Evolutionary conservation across 2,113 vertebrate species (phyloP), one percentile per base, ranked within the genome.

Genomic region (Xyrauchen texanus): DNA sequence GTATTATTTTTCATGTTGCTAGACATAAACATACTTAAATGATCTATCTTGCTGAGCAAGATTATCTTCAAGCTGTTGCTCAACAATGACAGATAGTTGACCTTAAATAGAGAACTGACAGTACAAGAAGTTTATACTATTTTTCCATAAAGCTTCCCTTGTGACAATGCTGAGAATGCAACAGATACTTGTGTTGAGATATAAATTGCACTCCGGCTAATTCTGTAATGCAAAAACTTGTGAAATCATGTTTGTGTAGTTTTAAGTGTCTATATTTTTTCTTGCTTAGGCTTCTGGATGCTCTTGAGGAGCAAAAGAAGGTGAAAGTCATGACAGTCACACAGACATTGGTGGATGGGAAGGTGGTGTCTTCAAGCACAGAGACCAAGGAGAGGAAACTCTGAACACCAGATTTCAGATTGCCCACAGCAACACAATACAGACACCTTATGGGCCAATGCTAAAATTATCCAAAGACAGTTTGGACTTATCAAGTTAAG

Each of bases 251-350:
- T 44, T 55, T 2, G 5, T 13, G 7, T 58, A n/a, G 5, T 58
- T 58, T 58, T 15, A 7, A 4, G 15, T 7, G 5, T 58, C 13
- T 58, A n/a, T 58, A n/a, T 58, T 3, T 0, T 72, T 13, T 47
- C 21, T 34, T 34, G 21, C 21, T 34, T 71, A 94, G 93, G 74
- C 90, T 93, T 8, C 88, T 94, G 89, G 93, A 91, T 2, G 87
- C 67, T 76, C 71, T 85, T 80, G 34, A 81, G 53, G 87, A 88
- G 9, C 83, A 92, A 84, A 89, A 91, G 74, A 74, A 76, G 67
- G 67, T 89, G 3, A 96, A 93, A 86, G 92, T 99, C 85, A 96
- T 91, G 91, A 94, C 96, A 0, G 95, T 99, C 77, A 95, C 94
- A 4, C 93, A 94, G 53, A 97, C 96, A 79, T 91, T 91, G 3